A percentile compares a stretch with the other conserved stretches of the same genome.
Evolutionary conservation across 2,797 vertebrate species (phyloP).

Genomic region (Delichon dasypus): DNA sequence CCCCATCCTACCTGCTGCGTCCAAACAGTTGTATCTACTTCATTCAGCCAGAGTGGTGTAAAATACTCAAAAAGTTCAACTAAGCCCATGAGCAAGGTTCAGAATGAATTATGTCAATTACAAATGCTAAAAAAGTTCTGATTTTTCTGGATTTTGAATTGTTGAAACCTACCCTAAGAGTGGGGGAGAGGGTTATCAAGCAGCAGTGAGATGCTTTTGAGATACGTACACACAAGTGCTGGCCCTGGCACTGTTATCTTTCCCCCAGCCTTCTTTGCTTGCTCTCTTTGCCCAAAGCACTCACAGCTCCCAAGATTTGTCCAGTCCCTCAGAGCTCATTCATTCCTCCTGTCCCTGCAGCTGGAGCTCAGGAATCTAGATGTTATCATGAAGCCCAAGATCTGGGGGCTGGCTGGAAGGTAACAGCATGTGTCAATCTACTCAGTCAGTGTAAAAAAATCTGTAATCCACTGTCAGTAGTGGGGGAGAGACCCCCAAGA

Average conservation of each 20-base stretch:
- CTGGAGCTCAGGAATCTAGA: background rate
- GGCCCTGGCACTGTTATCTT: background rate
- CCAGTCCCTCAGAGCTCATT: background rate
- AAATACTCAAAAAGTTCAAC: background rate
- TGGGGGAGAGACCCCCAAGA: background rate
- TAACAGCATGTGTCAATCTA: background rate
- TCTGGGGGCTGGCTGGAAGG: background rate
- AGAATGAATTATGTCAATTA: background rate
- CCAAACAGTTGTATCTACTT: background rate
- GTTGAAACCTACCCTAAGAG: background rate
- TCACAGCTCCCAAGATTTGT: background rate
- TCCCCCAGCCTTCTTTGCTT: background rate
- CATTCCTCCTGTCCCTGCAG: background rate
- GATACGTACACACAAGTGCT: background rate
- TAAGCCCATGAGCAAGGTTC: background rate
- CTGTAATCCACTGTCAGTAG: background rate
- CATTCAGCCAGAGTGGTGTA: background rate
- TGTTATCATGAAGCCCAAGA: background rate
- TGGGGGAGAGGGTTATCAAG: background rate
- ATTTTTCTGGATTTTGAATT: background rate
- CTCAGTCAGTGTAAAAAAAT: background rate
- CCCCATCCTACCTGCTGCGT: background rate
- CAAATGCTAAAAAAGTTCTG: rapidly evolving
- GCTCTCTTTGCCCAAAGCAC: background rate
- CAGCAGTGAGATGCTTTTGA: background rate